phyloP scores from a whole-genome alignment of 2,797 vertebrate genomes.

The Oreochromis grahami region DNA sequence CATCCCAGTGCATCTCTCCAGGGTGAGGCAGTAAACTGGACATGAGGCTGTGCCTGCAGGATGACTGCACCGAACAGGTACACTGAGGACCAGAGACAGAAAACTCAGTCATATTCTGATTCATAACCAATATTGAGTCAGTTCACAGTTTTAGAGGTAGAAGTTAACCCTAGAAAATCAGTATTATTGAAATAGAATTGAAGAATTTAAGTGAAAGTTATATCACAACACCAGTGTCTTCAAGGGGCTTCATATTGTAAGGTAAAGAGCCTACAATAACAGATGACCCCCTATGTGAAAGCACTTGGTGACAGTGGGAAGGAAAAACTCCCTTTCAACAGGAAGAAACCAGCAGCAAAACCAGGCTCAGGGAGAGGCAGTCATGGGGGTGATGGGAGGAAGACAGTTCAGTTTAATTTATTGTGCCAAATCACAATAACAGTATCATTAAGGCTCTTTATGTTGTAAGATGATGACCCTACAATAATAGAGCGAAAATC shows the following conservation, averaged over 20 bases:
- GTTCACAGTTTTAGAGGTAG: not conserved
- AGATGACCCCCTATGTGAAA: not conserved
- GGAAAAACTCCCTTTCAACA: not conserved
- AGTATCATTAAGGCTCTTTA: not conserved
- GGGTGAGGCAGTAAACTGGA: not conserved
- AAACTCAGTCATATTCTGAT: not conserved
- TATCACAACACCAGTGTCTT: not conserved
- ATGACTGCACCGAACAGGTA: constrained; percentile 3
- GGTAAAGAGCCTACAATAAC: not conserved
- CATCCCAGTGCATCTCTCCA: constrained; percentile 6
- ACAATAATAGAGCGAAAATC: not conserved
- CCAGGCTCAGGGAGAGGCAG: not conserved
- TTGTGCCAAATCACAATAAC: not conserved
- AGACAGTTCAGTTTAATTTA: not conserved
- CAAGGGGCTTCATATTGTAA: not conserved
- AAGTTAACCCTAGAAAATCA: not conserved
- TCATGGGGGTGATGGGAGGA: not conserved
- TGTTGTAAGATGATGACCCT: not conserved
- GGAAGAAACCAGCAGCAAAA: not conserved
- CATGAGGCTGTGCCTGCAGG: constrained; percentile 31
- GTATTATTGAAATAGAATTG: not conserved
- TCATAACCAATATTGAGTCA: not conserved
- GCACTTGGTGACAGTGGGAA: not conserved
- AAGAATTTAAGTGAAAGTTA: not conserved
- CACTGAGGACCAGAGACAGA: not conserved